Base-by-base conservation (phyloP, 2,888 invertebrate genomes). In the Rhingia rostrata region DNA sequence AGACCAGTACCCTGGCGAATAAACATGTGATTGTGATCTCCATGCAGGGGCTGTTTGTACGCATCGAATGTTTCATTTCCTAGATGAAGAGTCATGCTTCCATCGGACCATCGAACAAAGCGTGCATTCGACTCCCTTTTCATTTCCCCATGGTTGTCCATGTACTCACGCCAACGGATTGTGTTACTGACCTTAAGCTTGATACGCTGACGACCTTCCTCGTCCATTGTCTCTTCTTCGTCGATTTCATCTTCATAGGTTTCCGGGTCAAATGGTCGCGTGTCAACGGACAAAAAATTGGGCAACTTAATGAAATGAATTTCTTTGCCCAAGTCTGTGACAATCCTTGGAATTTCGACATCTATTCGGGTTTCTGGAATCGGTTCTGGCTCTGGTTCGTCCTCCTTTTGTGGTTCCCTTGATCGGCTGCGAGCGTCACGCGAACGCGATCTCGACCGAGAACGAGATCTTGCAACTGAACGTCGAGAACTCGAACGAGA, bases 171-270 rank as follows among this genome's bases (percentile, higher is more conserved):
- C 99, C 99, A 99, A 7, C 99, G 94, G 64, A 99, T 97, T 0
- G 99, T 99, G 92, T 99, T 99, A 92, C 99, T 99, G 9, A 99
- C 97, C 92, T 97, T 97, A 41, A 97, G 92, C 92, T 97, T 97
- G 64, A 97, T 92, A 90, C 98, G 89, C 80, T 92, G 92, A 79
- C 99, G 93, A 88, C 99, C 99, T 92, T 99, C 99, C 89, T 99
- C 99, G 90, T 99, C 99, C 87, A 98, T 92, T 0, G 97, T 97
- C 91, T 99, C 99, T 90, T 99, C 99, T 88, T 99, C 99, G 89
- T 99, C 99, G 87, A 99, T 97, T 92, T 99, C 99, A 92, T 99
- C 99, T 90, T 99, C 99, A 90, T 99, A 99, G 0, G 97, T 97
- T 82, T 95, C 95, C 0, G 95, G 95, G 90, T 99, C 99, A 89